Conservation (phyloP, 1,140 invertebrate genomes). For the Hirudo medicinalis region DNA sequence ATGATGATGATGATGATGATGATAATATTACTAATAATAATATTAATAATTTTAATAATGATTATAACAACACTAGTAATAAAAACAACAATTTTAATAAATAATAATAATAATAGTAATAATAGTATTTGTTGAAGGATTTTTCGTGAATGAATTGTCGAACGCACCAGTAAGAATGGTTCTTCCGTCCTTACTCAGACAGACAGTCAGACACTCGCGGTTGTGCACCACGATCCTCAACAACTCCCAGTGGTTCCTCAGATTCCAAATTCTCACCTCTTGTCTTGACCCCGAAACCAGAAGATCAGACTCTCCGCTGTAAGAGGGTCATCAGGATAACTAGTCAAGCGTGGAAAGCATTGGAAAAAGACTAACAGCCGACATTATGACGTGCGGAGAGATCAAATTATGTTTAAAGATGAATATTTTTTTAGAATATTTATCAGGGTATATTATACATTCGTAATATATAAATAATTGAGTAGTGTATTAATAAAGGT, state of each 20-base stretch:
- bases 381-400: background rate
- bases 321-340: conserved; percentile 18
- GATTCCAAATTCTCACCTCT: conserved; percentile 70
- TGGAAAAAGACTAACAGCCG: background rate
- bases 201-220: conserved; percentile 63
- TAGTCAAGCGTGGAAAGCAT: background rate
- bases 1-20: background rate
- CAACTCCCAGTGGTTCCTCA: conserved; percentile 59
- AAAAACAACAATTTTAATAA: background rate
- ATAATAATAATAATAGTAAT: background rate
- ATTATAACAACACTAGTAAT: background rate
- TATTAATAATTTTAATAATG: background rate
- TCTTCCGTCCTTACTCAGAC: conserved; percentile 62
- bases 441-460: too few species aligned
- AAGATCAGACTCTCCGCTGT: conserved; percentile 48
- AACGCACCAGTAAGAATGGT: conserved; percentile 57
- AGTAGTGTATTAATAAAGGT: background rate
- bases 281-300: conserved; percentile 71
- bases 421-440: background rate
- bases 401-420: background rate
- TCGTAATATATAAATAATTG: too few species aligned
- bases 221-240: conserved; percentile 69
- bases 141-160: too few species aligned
- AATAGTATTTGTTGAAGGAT: too few species aligned
- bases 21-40: background rate